phyloP scores from a whole-genome alignment of 1,140 invertebrate genomes.

The Doryteuthis pealeii region DNA sequence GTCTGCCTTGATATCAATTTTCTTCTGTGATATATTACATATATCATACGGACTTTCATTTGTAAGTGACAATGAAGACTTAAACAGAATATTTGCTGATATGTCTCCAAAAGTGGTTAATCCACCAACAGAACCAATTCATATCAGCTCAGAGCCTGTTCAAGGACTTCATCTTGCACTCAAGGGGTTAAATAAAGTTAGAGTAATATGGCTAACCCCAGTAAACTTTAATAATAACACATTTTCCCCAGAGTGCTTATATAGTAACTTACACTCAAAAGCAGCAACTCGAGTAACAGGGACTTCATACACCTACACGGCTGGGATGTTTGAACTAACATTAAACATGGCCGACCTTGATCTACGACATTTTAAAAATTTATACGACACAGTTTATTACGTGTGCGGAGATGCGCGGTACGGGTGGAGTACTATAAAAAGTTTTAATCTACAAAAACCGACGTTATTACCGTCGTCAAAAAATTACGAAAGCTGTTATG shows the following conservation, averaged over 20 bases:
- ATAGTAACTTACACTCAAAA: not conserved
- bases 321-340: constrained; percentile 21
- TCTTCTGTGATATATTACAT: too few relatives aligned
- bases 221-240: not conserved
- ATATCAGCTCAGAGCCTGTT: constrained; percentile 11
- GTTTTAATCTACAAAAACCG: constrained; percentile 15
- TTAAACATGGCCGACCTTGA: constrained; percentile 24
- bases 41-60: not conserved
- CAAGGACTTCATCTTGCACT: constrained; percentile 28
- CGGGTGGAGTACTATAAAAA: constrained; percentile 21
- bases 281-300: not conserved
- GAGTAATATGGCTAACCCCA: constrained; percentile 21
- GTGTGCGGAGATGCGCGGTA: constrained; percentile 21
- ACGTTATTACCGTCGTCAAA: not conserved
- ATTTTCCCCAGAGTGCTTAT: constrained; percentile 18
- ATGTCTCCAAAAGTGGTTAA: constrained; percentile 1
- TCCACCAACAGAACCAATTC: constrained; percentile 2
- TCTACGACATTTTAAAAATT: not conserved
- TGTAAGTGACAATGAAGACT: not conserved
- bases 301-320: constrained; percentile 23
- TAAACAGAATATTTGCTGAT: constrained; percentile 3
- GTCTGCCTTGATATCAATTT: too few relatives aligned
- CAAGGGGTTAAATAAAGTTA: constrained; percentile 1
- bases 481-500: not conserved
- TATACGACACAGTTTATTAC: constrained; percentile 18